Conservation (phyloP, 1,140 invertebrate genomes). For the Hetaerina americana region DNA sequence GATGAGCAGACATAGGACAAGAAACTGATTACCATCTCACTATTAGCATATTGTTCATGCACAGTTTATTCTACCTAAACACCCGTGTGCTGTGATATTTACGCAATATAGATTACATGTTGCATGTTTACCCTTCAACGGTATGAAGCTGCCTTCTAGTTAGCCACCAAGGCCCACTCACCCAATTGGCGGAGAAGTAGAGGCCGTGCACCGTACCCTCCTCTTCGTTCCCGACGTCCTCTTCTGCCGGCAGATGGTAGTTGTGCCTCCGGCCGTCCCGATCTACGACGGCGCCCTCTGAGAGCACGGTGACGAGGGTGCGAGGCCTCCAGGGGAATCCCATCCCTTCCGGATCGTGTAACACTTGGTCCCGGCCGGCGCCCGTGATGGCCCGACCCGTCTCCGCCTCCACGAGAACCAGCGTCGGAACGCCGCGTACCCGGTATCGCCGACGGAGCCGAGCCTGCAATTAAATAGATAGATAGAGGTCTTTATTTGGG, state of each 20-base stretch:
- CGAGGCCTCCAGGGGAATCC: constrained; percentile 32
- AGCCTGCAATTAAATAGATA: too few relatives aligned
- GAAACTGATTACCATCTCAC: too few relatives aligned
- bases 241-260: constrained; percentile 15
- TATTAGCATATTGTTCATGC: too few relatives aligned
- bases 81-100: too few relatives aligned
- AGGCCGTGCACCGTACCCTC: constrained; percentile 24
- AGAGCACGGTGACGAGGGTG: constrained; percentile 24
- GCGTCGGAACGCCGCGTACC: constrained; percentile 29
- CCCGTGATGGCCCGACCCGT: constrained; percentile 32
- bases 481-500: too few relatives aligned
- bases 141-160: too few relatives aligned
- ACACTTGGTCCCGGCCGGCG: constrained; percentile 29
- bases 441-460: constrained; percentile 25
- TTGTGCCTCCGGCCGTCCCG: constrained; percentile 17
- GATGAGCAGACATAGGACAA: too few relatives aligned
- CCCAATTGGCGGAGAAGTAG: constrained; percentile 38
- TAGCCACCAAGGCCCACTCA: too few relatives aligned
- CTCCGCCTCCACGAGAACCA: constrained; percentile 35
- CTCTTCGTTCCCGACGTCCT: not conserved
- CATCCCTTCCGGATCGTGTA: constrained; percentile 28
- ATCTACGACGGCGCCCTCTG: constrained; percentile 23
- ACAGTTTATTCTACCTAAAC: too few relatives aligned
- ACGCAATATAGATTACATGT: too few relatives aligned
- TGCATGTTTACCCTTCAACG: too few relatives aligned